Conservation (phyloP, 2,797 vertebrate genomes). For the Diplodus sargus region DNA sequence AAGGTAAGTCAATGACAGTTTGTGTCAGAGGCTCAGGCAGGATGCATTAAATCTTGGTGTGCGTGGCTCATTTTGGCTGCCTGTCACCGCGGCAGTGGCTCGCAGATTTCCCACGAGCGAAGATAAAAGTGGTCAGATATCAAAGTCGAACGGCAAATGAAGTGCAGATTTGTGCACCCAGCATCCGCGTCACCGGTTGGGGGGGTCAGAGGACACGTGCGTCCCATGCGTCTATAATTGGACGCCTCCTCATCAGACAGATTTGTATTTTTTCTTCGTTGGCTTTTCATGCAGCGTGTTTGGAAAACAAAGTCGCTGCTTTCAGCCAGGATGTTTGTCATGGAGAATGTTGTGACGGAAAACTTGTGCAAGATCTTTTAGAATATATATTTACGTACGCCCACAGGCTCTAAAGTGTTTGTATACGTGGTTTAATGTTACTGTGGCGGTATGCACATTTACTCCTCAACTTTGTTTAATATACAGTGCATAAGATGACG, state of each 20-base stretch:
- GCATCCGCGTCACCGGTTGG: neutral
- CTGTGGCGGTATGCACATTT: neutral
- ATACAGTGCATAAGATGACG: neutral
- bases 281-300: neutral
- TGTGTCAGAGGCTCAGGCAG: neutral
- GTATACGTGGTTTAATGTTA: neutral
- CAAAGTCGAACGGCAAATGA: slow-evolving; percentile 10
- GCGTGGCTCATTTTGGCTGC: neutral
- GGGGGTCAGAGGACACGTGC: slow-evolving; percentile 6
- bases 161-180: neutral
- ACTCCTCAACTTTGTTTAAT: slow-evolving; percentile 2
- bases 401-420: neutral
- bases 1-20: neutral
- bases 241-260: slow-evolving; percentile 26
- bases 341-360: neutral
- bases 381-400: neutral
- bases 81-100: neutral
- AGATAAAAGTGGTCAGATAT: slow-evolving; percentile 35
- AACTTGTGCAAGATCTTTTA: neutral
- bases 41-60: neutral
- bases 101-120: slow-evolving; percentile 5
- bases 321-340: neutral
- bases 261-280: neutral
- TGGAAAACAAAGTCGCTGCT: neutral
- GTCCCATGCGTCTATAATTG: slow-evolving; percentile 15